Base-by-base conservation (phyloP, 2,888 invertebrate species). In the Lithophane leautieri region DNA sequence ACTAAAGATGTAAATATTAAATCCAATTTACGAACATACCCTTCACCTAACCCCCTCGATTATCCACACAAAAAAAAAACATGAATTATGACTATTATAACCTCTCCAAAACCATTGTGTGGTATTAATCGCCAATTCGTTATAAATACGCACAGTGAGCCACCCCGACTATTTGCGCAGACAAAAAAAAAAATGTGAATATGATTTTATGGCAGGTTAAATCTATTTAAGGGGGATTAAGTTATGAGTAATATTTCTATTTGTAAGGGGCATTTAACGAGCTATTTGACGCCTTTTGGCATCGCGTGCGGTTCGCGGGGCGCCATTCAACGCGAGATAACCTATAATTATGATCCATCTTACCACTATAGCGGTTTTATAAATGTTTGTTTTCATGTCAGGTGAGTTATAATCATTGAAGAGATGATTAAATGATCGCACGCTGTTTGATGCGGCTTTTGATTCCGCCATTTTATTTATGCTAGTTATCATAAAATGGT, bases 141-240 rank as follows among this genome's bases (percentile, higher is more conserved):
- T 94, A 91, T 93, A 93, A 94, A 94, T 93, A 91, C 91, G 90
- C 92, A 91, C 92, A 91, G 91, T 91, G 92, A 88, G 86, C 90
- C 89, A 94, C 95, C 95, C 95, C 93, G 93, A 91, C 90, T 92
- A 91, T 95, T 94, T 94, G 93, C 91, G 82, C 89, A 84, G 86
- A 89, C 91, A 93, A 94, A 94, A 93, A 94, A 94, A 93, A 94
- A 94, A 94, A 92, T 89, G 88, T 89, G 93, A 94, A 94, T 95
- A 95, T 95, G 95, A 96, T 96, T 96, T 96, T 94, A 96, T 95
- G 95, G 94, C 95, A 96, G 94, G 96, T 96, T 96, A 95, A 95
- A 94, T 95, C 94, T 94, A 95, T 96, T 96, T 95, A 91, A 93
- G 91, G 93, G 94, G 96, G 96, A 96, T 96, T 96, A 96, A 92